Evolutionary conservation across 1,140 invertebrate species (phyloP).

Genomic region (Drosophila setifemur): DNA sequence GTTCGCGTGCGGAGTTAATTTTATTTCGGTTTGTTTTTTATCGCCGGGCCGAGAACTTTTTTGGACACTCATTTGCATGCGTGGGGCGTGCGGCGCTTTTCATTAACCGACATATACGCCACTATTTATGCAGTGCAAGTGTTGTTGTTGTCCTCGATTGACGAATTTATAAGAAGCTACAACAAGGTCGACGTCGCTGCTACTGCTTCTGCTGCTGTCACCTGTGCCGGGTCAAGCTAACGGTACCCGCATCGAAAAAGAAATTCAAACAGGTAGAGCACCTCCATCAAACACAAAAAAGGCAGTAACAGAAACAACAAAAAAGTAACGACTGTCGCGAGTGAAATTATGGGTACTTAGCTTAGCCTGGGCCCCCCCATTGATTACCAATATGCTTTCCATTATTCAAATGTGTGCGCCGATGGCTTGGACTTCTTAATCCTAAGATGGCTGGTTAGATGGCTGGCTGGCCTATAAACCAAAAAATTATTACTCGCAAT

Average conservation of each 20-base stretch:
- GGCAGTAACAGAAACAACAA: not conserved
- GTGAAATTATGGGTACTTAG: constrained; percentile 63
- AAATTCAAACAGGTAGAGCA: constrained; percentile 59
- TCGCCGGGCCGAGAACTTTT: constrained; percentile 25
- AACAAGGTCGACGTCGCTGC: constrained; percentile 10
- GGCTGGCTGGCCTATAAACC: constrained; percentile 18
- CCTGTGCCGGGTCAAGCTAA: constrained; percentile 70
- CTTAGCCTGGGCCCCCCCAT: too few species aligned
- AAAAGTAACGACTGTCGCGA: constrained; percentile 31
- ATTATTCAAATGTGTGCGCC: constrained; percentile 45
- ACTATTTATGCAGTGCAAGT: constrained; percentile 11
- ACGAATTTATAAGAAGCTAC: not conserved
- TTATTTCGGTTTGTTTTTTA: not conserved
- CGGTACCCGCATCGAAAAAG: constrained; percentile 61
- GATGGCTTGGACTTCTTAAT: constrained; percentile 19
- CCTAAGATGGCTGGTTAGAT: not conserved
- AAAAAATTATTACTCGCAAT: constrained; percentile 23
- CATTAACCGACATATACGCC: constrained; percentile 13
- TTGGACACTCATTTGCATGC: constrained; percentile 30
- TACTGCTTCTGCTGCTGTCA: constrained; percentile 17
- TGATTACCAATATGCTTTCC: constrained; percentile 33
- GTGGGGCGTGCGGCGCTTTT: constrained; percentile 20
- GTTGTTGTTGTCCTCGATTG: constrained; percentile 7
- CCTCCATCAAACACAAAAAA: not conserved
- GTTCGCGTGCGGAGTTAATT: constrained; percentile 17